Evolutionary conservation across 2,797 vertebrate species (phyloP), one percentile per base, ranked within the genome.

Genomic region (Nannoperca obscura): DNA sequence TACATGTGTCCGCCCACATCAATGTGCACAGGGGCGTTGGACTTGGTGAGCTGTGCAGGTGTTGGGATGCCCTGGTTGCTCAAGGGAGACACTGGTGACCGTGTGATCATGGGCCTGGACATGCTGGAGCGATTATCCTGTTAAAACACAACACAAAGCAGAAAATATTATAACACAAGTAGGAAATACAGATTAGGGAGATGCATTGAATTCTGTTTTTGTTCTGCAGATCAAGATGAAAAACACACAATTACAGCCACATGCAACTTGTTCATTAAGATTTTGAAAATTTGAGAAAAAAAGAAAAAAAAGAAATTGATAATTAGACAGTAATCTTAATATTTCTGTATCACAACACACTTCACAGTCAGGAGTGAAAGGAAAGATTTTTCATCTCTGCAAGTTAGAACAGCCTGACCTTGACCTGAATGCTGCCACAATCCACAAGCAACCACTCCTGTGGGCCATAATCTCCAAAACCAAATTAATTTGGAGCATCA

Each of bases 1-100:
- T 99, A 99, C 98, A 99, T 99, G 94, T 99, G 98, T 78, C 98
- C 98, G 73, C 98, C 98, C 92, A 99, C 98, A n/a, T 99, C 98
- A 72, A 99, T 99, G 95, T 99, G 98, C 93, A 99, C 98, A 2
- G 98, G 98, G 14, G 97, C 98, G 72, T 99, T 99, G 96, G 97
- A 99, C 91, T 99, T 98, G 89, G 97, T 99, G 95, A 99, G 97
- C 87, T 99, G 98, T 80, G 98, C 98, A 86, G 98, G 96, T 80
- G 97, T 97, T 76, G 98, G 98, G 91, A 99, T 99, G 94, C 98
- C 98, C 97, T 99, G 98, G 94, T 96, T 99, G 95, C 96, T 98
- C 95, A 99, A 94, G 83, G 98, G 98, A 89, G 98, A 99, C 89
- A 97, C 98, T 82, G 98, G 98, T 82, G 98, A 99, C 92, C 98